Base-by-base conservation (phyloP, 1,140 invertebrate genomes). In the Drosophila arizonae region DNA sequence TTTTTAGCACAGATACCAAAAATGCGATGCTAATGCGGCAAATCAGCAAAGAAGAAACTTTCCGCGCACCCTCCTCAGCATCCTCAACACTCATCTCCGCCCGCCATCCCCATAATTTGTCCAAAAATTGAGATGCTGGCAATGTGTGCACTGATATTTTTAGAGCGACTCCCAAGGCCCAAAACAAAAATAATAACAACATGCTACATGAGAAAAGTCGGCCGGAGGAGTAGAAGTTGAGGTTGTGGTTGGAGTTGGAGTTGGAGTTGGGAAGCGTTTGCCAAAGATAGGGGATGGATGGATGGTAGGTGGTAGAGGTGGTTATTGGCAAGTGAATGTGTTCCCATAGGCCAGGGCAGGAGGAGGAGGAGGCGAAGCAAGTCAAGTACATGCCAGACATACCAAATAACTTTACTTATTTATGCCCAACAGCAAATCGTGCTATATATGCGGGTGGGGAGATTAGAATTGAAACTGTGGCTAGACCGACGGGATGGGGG, bases 361-460 rank as follows among this genome's bases (percentile, higher is more conserved):
- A 4, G 15, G 11, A 4, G 15, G 11, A 45, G 43, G n/a, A 13
- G 36, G 36, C 36, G 41, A 17, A 54, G 11, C 58, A 63, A 65
- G 64, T 69, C 62, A 52, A 63, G 72, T 76, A 87, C 82, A 87
- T 76, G 82, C 72, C 68, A 77, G 63, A 81, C 72, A 87, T 88
- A 88, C 79, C 73, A 88, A 88, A 88, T 88, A 80, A 88, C 79
- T 88, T 88, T 58, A 88, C 79, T 88, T 88, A 74, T 67, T 79
- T 79, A 62, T 80, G 71, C 65, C 64, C 77, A 54, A 71, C 55
- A 64, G 70, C 45, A 50, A 41, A 67, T 43, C 52, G 58, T 73
- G 43, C 54, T 65, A 13, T 63, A 13, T 63, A 55, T 28, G 26
- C 24, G 10, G 52, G 60, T 1, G 24, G 41, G 10, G 21, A 15